Percentiles rank a stretch among this genome's conserved stretches.
Evolutionary conservation across 2,113 vertebrate species (phyloP).

Genomic region (Mixornis gularis): DNA sequence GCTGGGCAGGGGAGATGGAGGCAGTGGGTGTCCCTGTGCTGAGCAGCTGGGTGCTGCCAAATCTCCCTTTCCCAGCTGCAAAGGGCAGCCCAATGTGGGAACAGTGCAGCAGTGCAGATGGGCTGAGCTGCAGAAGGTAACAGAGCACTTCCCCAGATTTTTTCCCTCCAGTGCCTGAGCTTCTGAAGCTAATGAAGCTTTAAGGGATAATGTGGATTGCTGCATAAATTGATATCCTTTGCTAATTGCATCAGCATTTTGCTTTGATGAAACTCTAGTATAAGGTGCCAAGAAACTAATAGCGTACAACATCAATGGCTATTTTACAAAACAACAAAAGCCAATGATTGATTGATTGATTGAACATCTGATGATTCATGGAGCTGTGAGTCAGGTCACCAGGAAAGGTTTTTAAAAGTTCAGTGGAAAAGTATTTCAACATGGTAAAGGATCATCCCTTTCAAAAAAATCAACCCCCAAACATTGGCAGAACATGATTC

Average conservation of each 20-base stretch:
- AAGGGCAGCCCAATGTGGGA: background rate
- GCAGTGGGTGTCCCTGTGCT: background rate
- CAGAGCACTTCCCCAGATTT: background rate
- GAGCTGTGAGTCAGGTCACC: background rate
- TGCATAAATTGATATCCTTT: slow-evolving; percentile 51
- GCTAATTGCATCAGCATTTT: slow-evolving; percentile 61
- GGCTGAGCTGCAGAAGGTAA: slow-evolving; percentile 16
- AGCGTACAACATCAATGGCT: slow-evolving; percentile 7
- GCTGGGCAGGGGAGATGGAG: background rate
- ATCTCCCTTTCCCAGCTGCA: accelerated
- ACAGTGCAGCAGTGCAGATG: background rate
- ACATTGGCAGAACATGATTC: background rate
- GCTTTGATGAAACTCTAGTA: slow-evolving; percentile 17
- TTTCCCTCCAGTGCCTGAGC: slow-evolving; percentile 7
- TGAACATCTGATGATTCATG: background rate
- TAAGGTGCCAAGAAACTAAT: slow-evolving; percentile 33
- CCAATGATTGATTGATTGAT: background rate
- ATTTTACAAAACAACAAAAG: background rate
- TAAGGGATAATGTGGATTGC: slow-evolving; percentile 47
- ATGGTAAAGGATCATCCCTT: background rate
- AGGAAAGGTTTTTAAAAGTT: background rate
- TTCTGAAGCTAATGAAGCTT: slow-evolving; percentile 55
- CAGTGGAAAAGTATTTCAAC: background rate
- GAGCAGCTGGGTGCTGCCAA: background rate
- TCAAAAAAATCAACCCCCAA: background rate